phyloP scores from a whole-genome alignment of 2,113 vertebrate genomes.

The Coregonus clupeaformis region DNA sequence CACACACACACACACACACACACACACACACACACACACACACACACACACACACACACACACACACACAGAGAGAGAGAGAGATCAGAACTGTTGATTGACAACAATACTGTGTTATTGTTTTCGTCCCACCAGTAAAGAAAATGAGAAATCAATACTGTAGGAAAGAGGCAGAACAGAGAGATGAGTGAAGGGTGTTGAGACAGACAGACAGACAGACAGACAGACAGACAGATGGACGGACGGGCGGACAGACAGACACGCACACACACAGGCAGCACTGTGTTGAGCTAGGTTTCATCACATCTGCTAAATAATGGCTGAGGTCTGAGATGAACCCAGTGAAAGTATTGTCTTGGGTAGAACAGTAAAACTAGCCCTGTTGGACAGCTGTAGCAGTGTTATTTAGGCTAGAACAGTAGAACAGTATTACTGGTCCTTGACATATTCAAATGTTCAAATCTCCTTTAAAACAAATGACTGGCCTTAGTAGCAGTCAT shows the following conservation, averaged over 20 bases:
- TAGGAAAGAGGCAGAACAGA: too few relatives aligned
- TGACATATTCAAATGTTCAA: too few relatives aligned
- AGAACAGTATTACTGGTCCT: too few relatives aligned
- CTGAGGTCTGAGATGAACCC: background rate
- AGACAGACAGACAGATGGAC: background rate
- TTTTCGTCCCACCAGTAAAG: background rate
- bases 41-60: background rate
- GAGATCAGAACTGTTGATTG: background rate
- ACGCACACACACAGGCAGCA: background rate
- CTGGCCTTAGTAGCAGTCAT: constrained; percentile 9
- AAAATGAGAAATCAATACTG: background rate
- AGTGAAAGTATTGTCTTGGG: too few relatives aligned
- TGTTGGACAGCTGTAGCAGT: too few relatives aligned
- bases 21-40: background rate
- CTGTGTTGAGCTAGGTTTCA: background rate
- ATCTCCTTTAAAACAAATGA: background rate
- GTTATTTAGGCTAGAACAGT: too few relatives aligned
- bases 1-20: too few relatives aligned
- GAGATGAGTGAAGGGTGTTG: too few relatives aligned
- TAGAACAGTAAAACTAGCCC: too few relatives aligned
- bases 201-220: background rate
- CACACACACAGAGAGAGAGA: background rate
- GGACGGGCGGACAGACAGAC: background rate
- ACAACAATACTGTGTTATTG: background rate
- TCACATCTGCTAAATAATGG: constrained; percentile 2